Base-by-base conservation (phyloP, 2,113 vertebrate genomes). In the Grammomys dolichurus region DNA sequence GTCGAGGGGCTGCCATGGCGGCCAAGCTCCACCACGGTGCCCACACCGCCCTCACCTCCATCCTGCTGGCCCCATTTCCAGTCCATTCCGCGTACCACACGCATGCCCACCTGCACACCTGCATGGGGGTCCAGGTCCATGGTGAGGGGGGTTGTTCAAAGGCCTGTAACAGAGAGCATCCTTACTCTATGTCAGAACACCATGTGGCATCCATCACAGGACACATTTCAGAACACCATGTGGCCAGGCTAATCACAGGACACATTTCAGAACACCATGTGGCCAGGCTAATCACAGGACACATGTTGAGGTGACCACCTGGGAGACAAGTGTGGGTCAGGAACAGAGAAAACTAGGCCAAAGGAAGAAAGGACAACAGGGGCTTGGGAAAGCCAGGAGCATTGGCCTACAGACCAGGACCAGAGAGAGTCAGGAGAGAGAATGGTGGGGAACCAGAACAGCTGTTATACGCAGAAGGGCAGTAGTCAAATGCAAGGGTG, bases 1-100 rank as follows among this genome's bases (percentile, higher is more conserved):
- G 99, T 99, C 0, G 99, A 99, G 31, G 99, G 99, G 98, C 99
- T 99, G 96, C 99, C 99, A 10, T 99, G 99, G 12, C 99, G 99
- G 43, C 99, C 99, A 1, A 99, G 99, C 98, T 99, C 99, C 96
- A 99, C 99, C 98, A 99, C 99, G 0, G 99, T 99, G 95, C 99
- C 99, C 72, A 99, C 98, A 0, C 99, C 99, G n/a, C 99, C 99
- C 98, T 99, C 99, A 0, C 99, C 99, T 0, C 98, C 99, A 36
- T 99, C 99, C 98, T 99, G 99, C 98, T 98, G 99, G 94, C 99
- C 99, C 99, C 99, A 99, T 92, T 99, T 99, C 99, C 99, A 99
- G 98, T 99, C 99, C 89, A 99, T 94, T 43, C 99, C 99, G 0
- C 99, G 99, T 12, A 99, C 99, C 56, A 99, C 99, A 0, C 99